Conservation (phyloP, 2,888 invertebrate species). For the Malthinus flaveolus region DNA sequence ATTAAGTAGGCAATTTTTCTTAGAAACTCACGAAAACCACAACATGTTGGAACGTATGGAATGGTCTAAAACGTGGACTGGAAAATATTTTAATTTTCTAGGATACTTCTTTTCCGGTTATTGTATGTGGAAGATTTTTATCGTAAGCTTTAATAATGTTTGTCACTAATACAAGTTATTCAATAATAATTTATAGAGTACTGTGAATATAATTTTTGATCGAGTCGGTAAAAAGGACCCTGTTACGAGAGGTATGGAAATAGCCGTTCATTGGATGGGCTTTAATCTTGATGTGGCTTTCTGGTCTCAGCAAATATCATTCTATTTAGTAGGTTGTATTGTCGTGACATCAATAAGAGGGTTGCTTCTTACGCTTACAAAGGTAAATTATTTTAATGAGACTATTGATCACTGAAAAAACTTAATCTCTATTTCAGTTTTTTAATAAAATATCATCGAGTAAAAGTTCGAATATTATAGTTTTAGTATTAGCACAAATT, state of each 20-base stretch:
- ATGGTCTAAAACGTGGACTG: slow-evolving; percentile 96
- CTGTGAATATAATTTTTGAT: slow-evolving; percentile 98
- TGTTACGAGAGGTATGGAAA: slow-evolving; percentile 94
- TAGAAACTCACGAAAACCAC: slow-evolving; percentile 93
- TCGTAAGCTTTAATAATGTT: slow-evolving; percentile 66
- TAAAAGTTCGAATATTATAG: slow-evolving; percentile 98
- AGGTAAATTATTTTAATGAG: slow-evolving; percentile 62
- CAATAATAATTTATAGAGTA: slow-evolving; percentile 69
- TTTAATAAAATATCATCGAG: slow-evolving; percentile 99
- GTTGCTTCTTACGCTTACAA: slow-evolving; percentile 92
- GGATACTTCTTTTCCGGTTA: slow-evolving; percentile 99
- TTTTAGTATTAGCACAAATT: slow-evolving; percentile 93
- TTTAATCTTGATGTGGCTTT: slow-evolving; percentile 95
- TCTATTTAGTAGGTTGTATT: slow-evolving; percentile 95
- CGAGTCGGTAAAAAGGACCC: slow-evolving; percentile 98
- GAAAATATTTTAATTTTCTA: slow-evolving; percentile 96
- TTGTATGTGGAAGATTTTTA: slow-evolving; percentile 99
- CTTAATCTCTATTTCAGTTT: slow-evolving; percentile 70
- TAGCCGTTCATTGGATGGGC: slow-evolving; percentile 95
- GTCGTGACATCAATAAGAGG: slow-evolving; percentile 98
- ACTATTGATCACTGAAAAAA: background rate
- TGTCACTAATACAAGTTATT: background rate
- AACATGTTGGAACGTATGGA: slow-evolving; percentile 89
- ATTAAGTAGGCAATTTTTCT: slow-evolving; percentile 88
- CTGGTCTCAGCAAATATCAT: slow-evolving; percentile 99